Evolutionary conservation across 2,888 invertebrate species (phyloP), one percentile per base, ranked within the genome.

Genomic region (Seira sanloemensis): DNA sequence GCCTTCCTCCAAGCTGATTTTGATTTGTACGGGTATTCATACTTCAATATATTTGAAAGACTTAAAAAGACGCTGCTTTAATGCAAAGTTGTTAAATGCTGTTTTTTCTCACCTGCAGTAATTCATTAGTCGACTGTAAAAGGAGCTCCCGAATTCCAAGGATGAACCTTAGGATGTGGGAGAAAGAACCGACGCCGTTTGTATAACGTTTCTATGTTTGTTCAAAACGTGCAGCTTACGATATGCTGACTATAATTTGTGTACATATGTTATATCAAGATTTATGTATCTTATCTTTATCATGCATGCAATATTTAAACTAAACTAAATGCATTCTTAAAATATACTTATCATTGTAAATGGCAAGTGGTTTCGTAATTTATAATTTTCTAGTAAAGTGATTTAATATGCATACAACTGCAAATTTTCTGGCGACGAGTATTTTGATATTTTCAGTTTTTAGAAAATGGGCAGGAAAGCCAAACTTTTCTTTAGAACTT

Each of bases 131-230:
- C 0, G 92, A 92, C 26, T 96, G 96, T 90, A 91, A 92, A 72
- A 92, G 94, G 88, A 84, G 85, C 62, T 68, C 85, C 2, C 72
- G 87, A 37, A 91, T 96, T 89, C 94, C 94, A 0, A 90, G 91
- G 16, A 90, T 95, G 77, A 93, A 96, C 91, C 91, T 96, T 27
- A 92, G 91, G 76, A 91, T 91, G 69, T 96, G 96, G 93, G 93
- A 92, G 89, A 92, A 92, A 66, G 87, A 86, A 50, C 86, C 87
- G 16, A 86, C 86, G 0, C 87, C 87, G 16, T 71, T 80, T 27
- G 24, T 77, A 37, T 37, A 37, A 37, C 12, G 5, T 37, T 37
- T n/a, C n/a, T n/a, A n/a, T n/a, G n/a, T n/a, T n/a, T n/a, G n/a
- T n/a, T n/a, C n/a, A n/a, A n/a, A n/a, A n/a, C n/a, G n/a, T n/a